These are phyloP conservation scores for Xenopus laevis DNA, from an alignment of 2,113 vertebrate species.

Conservation along the genomic window DNA sequence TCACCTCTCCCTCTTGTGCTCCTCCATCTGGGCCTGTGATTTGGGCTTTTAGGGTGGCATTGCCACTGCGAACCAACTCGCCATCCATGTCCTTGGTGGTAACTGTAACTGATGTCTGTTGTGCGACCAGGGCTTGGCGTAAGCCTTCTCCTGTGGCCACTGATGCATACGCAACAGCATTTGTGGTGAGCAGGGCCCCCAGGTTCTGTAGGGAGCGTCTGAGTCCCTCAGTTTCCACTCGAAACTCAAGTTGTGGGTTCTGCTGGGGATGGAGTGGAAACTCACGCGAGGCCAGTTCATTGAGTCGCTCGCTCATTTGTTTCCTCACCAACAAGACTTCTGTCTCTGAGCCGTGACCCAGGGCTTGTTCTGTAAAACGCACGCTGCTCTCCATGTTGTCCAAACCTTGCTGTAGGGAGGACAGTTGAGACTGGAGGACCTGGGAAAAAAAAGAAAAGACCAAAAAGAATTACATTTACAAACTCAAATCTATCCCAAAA, in stretches of 20 bases:
- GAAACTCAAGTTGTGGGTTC: slow-evolving; percentile 86
- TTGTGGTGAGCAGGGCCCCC: slow-evolving; percentile 86
- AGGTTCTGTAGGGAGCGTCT: slow-evolving; percentile 90
- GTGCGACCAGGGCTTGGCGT: slow-evolving; percentile 84
- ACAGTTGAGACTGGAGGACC: slow-evolving; percentile 88
- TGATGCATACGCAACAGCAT: slow-evolving; percentile 82
- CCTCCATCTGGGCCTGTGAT: slow-evolving; percentile 69
- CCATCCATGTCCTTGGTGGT: slow-evolving; percentile 94
- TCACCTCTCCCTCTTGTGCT: slow-evolving; percentile 67
- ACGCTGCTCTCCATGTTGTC: slow-evolving; percentile 93
- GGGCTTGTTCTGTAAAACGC: slow-evolving; percentile 87
- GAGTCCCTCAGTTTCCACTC: slow-evolving; percentile 85
- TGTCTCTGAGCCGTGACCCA: slow-evolving; percentile 82
- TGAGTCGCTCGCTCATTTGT: slow-evolving; percentile 90
- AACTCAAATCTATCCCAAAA: too few relatives aligned
- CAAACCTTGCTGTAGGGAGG: slow-evolving; percentile 82
- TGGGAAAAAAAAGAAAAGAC: slow-evolving; percentile 46
- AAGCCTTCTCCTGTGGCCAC: slow-evolving; percentile 92
- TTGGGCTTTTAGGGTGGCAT: slow-evolving; percentile 75
- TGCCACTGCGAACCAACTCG: slow-evolving; percentile 84
- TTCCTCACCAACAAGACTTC: slow-evolving; percentile 91
- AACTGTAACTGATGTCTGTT: slow-evolving; percentile 81
- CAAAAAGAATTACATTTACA: too few relatives aligned
- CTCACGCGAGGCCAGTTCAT: slow-evolving; percentile 72
- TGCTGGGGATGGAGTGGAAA: slow-evolving; percentile 87